Evolutionary conservation across 1,140 invertebrate genomes (phyloP), one percentile per base, ranked within the genome.

Genomic region (Chironomus tepperi): DNA sequence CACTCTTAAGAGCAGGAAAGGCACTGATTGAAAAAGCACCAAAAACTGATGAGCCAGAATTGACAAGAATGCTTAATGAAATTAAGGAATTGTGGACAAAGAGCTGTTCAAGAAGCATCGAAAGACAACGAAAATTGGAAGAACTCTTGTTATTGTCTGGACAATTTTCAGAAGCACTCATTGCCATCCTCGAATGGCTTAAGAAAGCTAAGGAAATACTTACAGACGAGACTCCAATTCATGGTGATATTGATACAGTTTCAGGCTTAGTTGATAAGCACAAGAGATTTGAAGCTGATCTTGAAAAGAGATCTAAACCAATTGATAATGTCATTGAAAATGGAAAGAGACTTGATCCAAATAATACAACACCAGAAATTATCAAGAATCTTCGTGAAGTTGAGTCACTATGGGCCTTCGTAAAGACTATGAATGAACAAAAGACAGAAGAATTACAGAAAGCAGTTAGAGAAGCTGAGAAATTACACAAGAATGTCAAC

Each of bases 221-320:
- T 2, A 88, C 89, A 0, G 91, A 90, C 73, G 92, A 96, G 75
- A 89, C 90, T n/a, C 93, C 92, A 0, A 89, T 98, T 3, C 93
- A 98, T 81, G 97, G 96, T 6, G 97, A 99, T 83, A 84, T 98
- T 15, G 97, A 99, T 80, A 98, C 97, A 0, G 97, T 99, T 7
- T 94, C 91, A 80, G 91, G 91, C 77, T 87, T 99, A 0, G 89
- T 96, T 47, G 97, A 99, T 77, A 91, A 96, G 78, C 96, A 98
- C 79, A 94, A 92, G 88, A 89, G 89, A 78, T 95, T 98, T 81
- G 95, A 98, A 82, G 90, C 93, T 79, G 96, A 98, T 79, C 85
- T 98, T 7, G 90, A 94, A 77, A 94, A 91, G 65, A 87, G 96
- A 15, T 86, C 91, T 19, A 88, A 89, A 43, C 97, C 97, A 81